Evolutionary conservation across 37 sponge, comb jelly and placozoan species (phyloP).

Genomic region (Agelas oroides): DNA sequence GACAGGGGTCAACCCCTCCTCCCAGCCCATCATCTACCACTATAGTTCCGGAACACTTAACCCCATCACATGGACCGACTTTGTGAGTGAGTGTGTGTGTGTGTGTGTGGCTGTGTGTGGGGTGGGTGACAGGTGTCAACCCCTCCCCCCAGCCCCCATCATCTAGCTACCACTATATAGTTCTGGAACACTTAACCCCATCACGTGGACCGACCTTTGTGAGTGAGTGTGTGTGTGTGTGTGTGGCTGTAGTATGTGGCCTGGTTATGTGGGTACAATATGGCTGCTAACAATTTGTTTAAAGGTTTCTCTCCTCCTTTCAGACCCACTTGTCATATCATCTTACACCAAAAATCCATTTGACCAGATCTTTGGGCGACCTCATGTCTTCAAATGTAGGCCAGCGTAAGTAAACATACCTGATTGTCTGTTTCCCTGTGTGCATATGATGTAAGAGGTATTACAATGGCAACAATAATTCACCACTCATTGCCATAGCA

Average conservation of each 20-base stretch:
- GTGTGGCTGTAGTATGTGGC: too few species aligned
- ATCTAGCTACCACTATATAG: constrained; percentile 84
- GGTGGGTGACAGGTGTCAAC: constrained; percentile 55
- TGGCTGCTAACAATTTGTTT: too few species aligned
- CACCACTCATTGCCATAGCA: too few species aligned
- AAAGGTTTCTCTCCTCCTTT: neutral
- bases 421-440: too few species aligned
- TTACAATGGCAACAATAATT: too few species aligned
- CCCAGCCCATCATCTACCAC: constrained; percentile 77
- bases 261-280: too few species aligned
- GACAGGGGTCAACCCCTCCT: constrained; percentile 19
- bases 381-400: constrained; percentile 27
- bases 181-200: constrained; percentile 61
- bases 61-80: constrained; percentile 67
- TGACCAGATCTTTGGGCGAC: constrained; percentile 72
- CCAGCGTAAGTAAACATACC: constrained; percentile 30
- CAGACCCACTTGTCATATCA: constrained; percentile 48
- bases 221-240: too few species aligned
- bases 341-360: constrained; percentile 53
- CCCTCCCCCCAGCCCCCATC: constrained; percentile 43
- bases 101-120: too few species aligned
- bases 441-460: too few species aligned
- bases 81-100: constrained; percentile 33
- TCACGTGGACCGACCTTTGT: too few species aligned
- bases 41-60: constrained; percentile 58